Base-by-base conservation (phyloP, 2,797 vertebrate genomes). In the Alauda arvensis region DNA sequence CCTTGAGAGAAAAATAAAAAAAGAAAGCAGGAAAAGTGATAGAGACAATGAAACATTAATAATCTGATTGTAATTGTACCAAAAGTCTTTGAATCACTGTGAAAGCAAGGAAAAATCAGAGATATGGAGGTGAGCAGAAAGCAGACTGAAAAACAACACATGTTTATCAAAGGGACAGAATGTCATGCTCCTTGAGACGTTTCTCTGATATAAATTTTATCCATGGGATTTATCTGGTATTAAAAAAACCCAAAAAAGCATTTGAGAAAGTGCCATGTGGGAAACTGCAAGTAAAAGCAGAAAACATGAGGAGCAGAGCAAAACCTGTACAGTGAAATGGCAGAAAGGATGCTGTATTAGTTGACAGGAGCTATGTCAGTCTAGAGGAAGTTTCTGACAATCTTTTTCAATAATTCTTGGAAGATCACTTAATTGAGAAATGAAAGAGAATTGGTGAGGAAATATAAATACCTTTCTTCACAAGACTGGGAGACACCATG, bases 81-180 rank as follows among this genome's bases (percentile, higher is more conserved):
- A 77, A n/a, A 21, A 33, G 3, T 65, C 77, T 49, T 53, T 40
- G 46, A 68, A 79, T 55, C 62, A 24, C 2, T 62, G 7, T 55
- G 52, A 80, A 80, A 49, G 3, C 15, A 77, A 74, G 14, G 25
- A 83, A 46, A 72, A 72, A 53, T 42, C 4, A n/a, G 75, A 84
- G 31, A 20, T 3, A 3, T 17, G 14, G 24, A 85, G 7, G 1
- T 39, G 19, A 82, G 6, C 8, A 60, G 39, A 63, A 82, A 67
- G 33, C 4, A 2, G 31, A 33, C 4, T 25, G 0, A 68, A 77
- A 71, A 55, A 1, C 6, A 42, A 3, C 10, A 39, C 6, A 55
- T 5, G 8, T 65, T 91, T 62, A 40, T 87, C 43, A 62, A 84
- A 70, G 10, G 12, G 9, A 68, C 15, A 67, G 19, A 17, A 33